Conservation (phyloP, 2,888 invertebrate species). For the Abrostola triplasia region DNA sequence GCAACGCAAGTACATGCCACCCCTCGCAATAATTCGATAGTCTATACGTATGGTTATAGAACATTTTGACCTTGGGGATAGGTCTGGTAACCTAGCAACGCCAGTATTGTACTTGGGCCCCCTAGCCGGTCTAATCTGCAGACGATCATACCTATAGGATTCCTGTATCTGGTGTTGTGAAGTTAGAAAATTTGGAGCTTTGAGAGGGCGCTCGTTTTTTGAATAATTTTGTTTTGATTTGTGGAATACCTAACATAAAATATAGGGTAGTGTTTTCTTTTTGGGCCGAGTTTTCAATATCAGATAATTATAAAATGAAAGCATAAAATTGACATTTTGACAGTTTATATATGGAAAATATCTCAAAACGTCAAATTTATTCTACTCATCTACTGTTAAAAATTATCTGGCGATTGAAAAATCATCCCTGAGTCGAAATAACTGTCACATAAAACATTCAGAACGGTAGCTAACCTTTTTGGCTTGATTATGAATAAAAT, state of each 20-base stretch:
- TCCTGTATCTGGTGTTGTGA: constrained; percentile 71
- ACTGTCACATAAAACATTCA: no score
- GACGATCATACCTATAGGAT: constrained; percentile 83
- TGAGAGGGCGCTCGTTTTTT: constrained; percentile 29
- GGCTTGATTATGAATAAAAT: no score
- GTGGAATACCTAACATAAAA: background rate
- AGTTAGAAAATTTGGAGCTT: constrained; percentile 67
- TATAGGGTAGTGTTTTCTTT: background rate
- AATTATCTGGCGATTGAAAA: no score
- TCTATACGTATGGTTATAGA: constrained; percentile 75
- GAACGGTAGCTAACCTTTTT: no score
- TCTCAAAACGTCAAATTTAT: no score
- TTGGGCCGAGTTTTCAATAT: no score
- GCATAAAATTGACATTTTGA: no score
- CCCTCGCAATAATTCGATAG: constrained; percentile 74
- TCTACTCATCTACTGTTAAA: no score
- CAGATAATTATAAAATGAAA: no score
- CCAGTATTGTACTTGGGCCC: constrained; percentile 77
- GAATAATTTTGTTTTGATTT: background rate
- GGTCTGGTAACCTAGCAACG: constrained; percentile 85
- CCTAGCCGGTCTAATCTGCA: constrained; percentile 79
- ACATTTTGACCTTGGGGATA: constrained; percentile 84
- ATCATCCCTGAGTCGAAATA: no score
- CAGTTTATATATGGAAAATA: no score
- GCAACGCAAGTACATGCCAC: constrained; percentile 57